Base-by-base conservation (phyloP, 2,888 invertebrate genomes). In the Apodemia duryi region DNA sequence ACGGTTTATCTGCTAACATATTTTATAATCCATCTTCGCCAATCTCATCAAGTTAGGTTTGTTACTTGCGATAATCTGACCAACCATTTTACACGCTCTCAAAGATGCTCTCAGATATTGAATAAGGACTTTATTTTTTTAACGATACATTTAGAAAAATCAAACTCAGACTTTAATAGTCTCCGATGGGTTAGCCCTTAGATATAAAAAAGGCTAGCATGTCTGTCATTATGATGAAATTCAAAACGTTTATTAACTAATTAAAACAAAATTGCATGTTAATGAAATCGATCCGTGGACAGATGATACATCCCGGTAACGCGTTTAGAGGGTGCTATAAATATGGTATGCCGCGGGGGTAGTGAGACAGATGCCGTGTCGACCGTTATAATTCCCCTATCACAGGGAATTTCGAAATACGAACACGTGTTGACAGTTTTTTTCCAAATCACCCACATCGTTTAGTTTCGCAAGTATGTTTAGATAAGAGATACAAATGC, bases 371-470 rank as follows among this genome's bases (percentile, higher is more conserved):
- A 89, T 89, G 89, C 83, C 72, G 75, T 70, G 46, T 77, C 85
- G 85, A 86, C 91, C 88, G 91, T 91, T 89, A 88, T 81, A 66
- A 78, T 81, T 84, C 84, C 86, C 87, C 87, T 88, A 86, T 90
- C 85, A 83, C 79, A 81, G 80, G 73, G 74, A 83, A 86, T 80
- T 85, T 87, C 83, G 77, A 74, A 88, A 88, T 83, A 83, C 71
- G 80, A 87, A 91, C 89, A 87, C 87, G 88, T 90, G 90, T 84
- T 86, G 84, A 88, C 88, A 86, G 79, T 83, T 80, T 84, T 85
- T 86, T 82, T 78, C 57, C 79, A 79, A 46, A 77, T 77, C 80
- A 77, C 87, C 87, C 86, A 85, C 84, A 86, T 83, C 73, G 76
- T 72, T 76, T 46, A 46, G 46, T 46, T 84, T 82, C 79, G 79